Evolutionary conservation across 2,888 invertebrate genomes (phyloP).

Genomic region (Cephalotes varians): DNA sequence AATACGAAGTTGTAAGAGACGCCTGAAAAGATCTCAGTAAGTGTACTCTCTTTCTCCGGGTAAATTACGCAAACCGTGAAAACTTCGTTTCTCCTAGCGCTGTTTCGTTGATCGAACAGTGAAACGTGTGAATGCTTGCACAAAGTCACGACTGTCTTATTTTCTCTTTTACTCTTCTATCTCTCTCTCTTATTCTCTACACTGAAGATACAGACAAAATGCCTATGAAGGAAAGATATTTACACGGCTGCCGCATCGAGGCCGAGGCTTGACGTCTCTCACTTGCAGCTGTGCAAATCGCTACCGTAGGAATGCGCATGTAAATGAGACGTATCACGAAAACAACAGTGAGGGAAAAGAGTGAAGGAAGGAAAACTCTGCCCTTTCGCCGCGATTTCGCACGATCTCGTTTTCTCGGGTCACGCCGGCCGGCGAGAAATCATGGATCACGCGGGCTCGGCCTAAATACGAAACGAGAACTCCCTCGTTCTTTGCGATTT

Average conservation of each 20-base stretch:
- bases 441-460: constrained; percentile 66
- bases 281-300: constrained; percentile 63
- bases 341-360: constrained; percentile 51
- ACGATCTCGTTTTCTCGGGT: constrained; percentile 51
- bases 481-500: constrained; percentile 52
- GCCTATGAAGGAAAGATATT: constrained; percentile 30
- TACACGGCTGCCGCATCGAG: constrained; percentile 39
- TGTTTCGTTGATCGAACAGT: constrained; percentile 12
- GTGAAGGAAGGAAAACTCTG: neutral
- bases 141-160: constrained; percentile 17
- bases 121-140: constrained; percentile 38
- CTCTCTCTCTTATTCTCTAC: neutral
- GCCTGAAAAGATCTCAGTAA: constrained; percentile 27
- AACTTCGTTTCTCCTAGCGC: constrained; percentile 5
- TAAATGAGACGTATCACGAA: constrained; percentile 44
- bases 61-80: constrained; percentile 38
- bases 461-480: constrained; percentile 78
- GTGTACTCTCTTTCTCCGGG: constrained; percentile 18
- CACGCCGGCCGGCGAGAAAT: constrained; percentile 60
- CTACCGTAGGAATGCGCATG: neutral
- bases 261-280: constrained; percentile 8
- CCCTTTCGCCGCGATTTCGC: neutral
- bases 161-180: neutral
- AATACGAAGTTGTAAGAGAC: constrained; percentile 24
- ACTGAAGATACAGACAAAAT: constrained; percentile 21